Conservation (phyloP, 2,113 vertebrate genomes). For the Scophthalmus maximus region DNA sequence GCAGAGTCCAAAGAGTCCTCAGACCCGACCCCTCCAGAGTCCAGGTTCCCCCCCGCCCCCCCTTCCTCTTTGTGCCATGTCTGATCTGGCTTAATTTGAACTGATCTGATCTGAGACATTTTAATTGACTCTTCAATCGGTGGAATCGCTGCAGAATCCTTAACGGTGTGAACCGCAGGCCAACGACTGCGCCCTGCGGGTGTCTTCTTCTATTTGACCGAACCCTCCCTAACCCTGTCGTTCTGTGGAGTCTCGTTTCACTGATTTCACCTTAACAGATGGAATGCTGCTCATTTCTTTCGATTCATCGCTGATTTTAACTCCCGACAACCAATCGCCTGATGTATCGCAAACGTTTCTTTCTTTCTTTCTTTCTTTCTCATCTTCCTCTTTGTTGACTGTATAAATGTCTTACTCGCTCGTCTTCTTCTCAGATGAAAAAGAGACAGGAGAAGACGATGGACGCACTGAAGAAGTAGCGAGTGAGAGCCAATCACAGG, state of each 20-base stretch:
- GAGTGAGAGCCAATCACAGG: constrained; percentile 28
- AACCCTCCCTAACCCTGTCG: neutral
- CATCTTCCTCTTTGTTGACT: neutral
- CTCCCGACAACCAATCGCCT: constrained; percentile 7
- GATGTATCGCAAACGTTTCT: neutral
- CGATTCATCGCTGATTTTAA: constrained; percentile 18
- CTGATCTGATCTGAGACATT: constrained; percentile 13
- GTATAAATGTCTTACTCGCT: neutral
- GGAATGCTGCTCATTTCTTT: constrained; percentile 1
- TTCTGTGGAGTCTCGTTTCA: too few relatives aligned
- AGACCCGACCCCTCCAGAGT: constrained; percentile 54
- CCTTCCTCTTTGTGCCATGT: constrained; percentile 36
- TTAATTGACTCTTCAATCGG: neutral
- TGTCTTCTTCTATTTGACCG: neutral
- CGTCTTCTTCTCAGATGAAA: constrained; percentile 62
- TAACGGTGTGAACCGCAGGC: constrained; percentile 23
- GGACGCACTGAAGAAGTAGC: constrained; percentile 10
- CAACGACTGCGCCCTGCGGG: neutral
- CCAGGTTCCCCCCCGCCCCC: constrained; percentile 55
- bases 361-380: neutral
- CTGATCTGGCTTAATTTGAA: constrained; percentile 29
- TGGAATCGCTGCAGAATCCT: constrained; percentile 12
- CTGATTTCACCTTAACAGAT: too few relatives aligned
- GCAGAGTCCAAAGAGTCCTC: constrained; percentile 62
- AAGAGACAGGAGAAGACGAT: constrained; percentile 39